Conservation (phyloP, 2,888 invertebrate genomes). For the Aspidiotus rigidus region DNA sequence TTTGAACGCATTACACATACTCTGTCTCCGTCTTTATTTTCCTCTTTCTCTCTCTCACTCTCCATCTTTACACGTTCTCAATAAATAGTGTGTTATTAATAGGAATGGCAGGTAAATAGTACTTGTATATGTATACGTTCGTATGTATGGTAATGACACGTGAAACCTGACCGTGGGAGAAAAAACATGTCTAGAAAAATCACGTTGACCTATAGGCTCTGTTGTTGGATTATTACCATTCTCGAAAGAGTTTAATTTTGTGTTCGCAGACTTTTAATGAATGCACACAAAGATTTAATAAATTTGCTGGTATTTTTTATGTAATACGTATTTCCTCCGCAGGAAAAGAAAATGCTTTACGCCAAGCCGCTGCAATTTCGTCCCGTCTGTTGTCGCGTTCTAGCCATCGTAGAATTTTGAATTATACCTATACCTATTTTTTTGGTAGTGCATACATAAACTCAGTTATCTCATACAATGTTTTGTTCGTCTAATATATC, state of each 20-base stretch:
- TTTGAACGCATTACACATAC: conserved; percentile 12
- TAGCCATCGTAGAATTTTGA: background rate
- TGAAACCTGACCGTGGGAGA: conserved; percentile 33
- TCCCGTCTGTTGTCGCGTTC: background rate
- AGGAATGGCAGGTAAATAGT: conserved; percentile 30
- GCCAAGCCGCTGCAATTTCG: too few relatives aligned
- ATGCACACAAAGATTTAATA: background rate
- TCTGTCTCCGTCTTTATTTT: background rate
- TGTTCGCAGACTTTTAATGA: background rate
- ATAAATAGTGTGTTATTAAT: conserved; percentile 20
- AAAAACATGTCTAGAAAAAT: conserved; percentile 25
- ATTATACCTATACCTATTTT: too few relatives aligned
- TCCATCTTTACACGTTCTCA: background rate
- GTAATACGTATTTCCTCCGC: background rate
- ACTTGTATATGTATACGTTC: background rate
- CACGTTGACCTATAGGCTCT: conserved; percentile 33
- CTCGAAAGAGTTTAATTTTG: conserved; percentile 23
- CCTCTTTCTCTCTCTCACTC: background rate
- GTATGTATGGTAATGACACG: conserved; percentile 26
- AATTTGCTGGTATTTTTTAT: background rate
- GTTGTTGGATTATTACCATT: conserved; percentile 10
- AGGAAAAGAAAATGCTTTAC: too few relatives aligned
- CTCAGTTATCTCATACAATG: too few relatives aligned
- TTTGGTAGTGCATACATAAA: too few relatives aligned
- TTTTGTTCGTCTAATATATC: background rate